Conservation (phyloP, 2,888 invertebrate genomes). For the Antitype chi region DNA sequence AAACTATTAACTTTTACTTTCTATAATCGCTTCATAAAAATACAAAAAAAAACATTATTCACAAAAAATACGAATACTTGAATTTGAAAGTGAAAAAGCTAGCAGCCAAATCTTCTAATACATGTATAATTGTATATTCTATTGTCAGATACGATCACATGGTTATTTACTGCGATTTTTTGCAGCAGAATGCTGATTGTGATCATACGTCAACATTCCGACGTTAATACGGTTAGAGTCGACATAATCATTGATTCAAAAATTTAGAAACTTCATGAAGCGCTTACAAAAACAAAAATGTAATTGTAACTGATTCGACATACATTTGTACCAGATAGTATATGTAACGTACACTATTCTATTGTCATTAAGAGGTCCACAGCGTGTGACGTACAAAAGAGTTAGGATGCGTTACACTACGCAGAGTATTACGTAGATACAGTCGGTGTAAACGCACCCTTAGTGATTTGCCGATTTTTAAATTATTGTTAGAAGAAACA, state of each 20-base stretch:
- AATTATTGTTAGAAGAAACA: conserved; percentile 49
- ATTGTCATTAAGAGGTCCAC: conserved; percentile 79
- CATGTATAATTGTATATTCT: neutral
- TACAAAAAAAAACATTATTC: neutral
- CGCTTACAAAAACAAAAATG: conserved; percentile 60
- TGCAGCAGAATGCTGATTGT: neutral
- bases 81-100: conserved; percentile 15
- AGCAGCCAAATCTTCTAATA: neutral
- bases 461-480: conserved; percentile 80
- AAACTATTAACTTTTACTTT: conserved; percentile 63
- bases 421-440: conserved; percentile 33
- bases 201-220: neutral
- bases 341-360: conserved; percentile 76
- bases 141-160: neutral
- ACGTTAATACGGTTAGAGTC: neutral
- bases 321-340: conserved; percentile 79
- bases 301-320: conserved; percentile 70
- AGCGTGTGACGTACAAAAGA: conserved; percentile 69
- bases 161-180: neutral
- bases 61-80: neutral
- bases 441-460: conserved; percentile 60
- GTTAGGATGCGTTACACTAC: conserved; percentile 45
- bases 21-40: conserved; percentile 59
- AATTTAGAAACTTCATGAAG: conserved; percentile 38
- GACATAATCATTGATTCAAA: neutral